Evolutionary conservation across 2,113 vertebrate genomes (phyloP).

Genomic region (Camelus bactrianus): DNA sequence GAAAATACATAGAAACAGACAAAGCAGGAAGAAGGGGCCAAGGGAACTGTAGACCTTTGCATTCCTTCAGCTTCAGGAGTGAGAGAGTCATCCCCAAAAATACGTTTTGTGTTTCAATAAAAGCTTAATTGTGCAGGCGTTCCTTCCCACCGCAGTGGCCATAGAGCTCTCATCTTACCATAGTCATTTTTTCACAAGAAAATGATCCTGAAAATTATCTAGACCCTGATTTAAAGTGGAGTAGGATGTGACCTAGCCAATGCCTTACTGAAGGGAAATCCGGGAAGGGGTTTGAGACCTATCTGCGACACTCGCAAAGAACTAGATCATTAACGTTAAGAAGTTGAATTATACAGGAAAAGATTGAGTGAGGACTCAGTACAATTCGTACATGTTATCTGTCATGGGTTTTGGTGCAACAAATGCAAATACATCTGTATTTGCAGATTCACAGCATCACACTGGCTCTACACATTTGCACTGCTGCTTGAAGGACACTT

Average conservation of each 20-base stretch:
- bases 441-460: neutral
- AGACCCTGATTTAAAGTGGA: neutral
- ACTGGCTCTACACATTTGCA: neutral
- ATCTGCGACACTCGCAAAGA: neutral
- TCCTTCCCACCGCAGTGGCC: neutral
- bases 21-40: neutral
- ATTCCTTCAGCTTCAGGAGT: neutral
- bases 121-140: neutral
- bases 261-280: fast-evolving
- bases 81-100: neutral
- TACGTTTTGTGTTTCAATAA: neutral
- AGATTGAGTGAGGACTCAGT: fast-evolving
- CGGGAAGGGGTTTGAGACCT: neutral
- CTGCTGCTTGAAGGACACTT: neutral
- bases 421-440: neutral
- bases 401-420: neutral
- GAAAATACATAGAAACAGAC: neutral
- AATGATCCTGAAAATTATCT: neutral
- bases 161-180: neutral
- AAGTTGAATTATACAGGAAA: neutral
- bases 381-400: neutral
- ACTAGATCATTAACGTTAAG: neutral
- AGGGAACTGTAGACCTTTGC: neutral
- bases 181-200: neutral
- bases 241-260: neutral